Conservation (phyloP, 2,113 vertebrate species). For the Epinephelus lanceolatus region DNA sequence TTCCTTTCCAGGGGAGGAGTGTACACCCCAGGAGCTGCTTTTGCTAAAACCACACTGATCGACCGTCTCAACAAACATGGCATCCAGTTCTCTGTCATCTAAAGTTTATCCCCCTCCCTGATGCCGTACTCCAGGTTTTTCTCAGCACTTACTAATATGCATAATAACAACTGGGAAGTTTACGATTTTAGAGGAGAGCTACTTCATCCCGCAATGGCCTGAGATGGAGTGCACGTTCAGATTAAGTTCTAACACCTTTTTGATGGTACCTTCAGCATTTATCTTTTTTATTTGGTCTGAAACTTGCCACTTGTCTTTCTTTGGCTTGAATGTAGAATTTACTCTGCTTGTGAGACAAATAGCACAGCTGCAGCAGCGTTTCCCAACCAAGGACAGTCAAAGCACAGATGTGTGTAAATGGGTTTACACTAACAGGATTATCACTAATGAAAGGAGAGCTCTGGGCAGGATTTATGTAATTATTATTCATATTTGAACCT, state of each 20-base stretch:
- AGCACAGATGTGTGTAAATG: neutral
- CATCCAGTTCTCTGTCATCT: slow-evolving; percentile 91
- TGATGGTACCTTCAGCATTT: slow-evolving; percentile 2
- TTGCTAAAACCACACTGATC: slow-evolving; percentile 92
- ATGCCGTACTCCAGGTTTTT: slow-evolving; percentile 41
- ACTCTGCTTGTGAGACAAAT: slow-evolving; percentile 35
- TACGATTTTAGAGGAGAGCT: slow-evolving; percentile 8
- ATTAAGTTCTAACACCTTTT: neutral
- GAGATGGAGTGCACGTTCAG: neutral
- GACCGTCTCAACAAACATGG: slow-evolving; percentile 92
- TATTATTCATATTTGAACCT: neutral
- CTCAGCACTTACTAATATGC: slow-evolving; percentile 53
- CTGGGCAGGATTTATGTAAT: neutral
- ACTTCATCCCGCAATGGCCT: neutral
- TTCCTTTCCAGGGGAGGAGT: slow-evolving; percentile 90
- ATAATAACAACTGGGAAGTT: slow-evolving; percentile 31
- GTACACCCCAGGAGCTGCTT: slow-evolving; percentile 93
- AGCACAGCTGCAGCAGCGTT: slow-evolving; percentile 18
- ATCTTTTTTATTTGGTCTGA: slow-evolving; percentile 25
- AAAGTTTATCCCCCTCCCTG: slow-evolving; percentile 33
- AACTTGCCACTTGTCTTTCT: slow-evolving; percentile 19
- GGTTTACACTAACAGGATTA: slow-evolving; percentile 22
- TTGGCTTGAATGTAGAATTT: slow-evolving; percentile 37
- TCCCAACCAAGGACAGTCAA: neutral
- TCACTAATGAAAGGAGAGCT: neutral